Percentiles rank a stretch among this genome's conserved stretches.
Evolutionary conservation across 2,797 vertebrate species (phyloP).

Genomic region (Mormyrus hasselquistii): DNA sequence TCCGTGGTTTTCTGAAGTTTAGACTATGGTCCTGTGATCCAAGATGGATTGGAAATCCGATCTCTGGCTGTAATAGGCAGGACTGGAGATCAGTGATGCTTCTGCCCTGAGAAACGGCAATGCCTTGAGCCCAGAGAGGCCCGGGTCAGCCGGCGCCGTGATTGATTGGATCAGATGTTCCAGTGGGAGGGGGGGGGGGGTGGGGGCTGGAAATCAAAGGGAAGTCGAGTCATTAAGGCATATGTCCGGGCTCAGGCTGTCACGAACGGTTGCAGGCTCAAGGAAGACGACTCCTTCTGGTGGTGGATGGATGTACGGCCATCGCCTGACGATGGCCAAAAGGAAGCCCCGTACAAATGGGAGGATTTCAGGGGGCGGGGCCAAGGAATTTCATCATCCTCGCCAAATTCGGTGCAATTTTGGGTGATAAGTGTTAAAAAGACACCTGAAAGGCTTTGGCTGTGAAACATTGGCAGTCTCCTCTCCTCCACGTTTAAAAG

Average conservation of each 20-base stretch:
- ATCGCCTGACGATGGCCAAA: not conserved
- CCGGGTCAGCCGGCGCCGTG: conserved; percentile 38
- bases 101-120: conserved; percentile 29
- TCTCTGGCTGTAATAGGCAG: conserved; percentile 40
- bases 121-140: conserved; percentile 27
- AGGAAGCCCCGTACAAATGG: not conserved
- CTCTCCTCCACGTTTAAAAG: conserved; percentile 35
- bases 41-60: conserved; percentile 63
- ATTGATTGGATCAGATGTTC: conserved; percentile 45
- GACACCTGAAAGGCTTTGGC: not conserved
- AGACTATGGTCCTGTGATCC: conserved; percentile 61
- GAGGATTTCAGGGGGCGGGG: not conserved
- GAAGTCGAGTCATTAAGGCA: conserved; percentile 29
- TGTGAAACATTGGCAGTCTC: conserved; percentile 14
- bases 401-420: conserved; percentile 7
- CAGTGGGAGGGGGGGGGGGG: not conserved
- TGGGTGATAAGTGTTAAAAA: conserved; percentile 24
- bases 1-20: conserved; percentile 58
- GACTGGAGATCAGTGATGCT: conserved; percentile 35
- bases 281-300: not conserved
- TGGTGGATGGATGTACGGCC: not conserved
- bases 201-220: conserved; percentile 34
- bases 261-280: not conserved
- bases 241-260: conserved; percentile 25
- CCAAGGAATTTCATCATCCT: not conserved